These are phyloP conservation scores for Furcula furcula DNA, from an alignment of 2,888 invertebrate genomes.

Conservation along the genomic window DNA sequence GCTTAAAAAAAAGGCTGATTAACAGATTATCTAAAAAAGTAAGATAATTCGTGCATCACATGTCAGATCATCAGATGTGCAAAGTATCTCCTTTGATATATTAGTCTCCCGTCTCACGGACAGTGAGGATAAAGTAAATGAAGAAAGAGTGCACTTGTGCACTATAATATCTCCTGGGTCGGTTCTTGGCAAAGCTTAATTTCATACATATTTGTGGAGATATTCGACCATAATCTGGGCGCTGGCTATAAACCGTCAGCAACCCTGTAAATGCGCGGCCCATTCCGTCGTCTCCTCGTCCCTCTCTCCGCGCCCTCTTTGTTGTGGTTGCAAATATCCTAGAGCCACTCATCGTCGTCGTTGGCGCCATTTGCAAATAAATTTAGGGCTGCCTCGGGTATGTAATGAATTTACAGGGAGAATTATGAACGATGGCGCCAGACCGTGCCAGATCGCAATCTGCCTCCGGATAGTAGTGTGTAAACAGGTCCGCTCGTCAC, in stretches of 20 bases:
- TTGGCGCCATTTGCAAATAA: slow-evolving; percentile 77
- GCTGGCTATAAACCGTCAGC: slow-evolving; percentile 16
- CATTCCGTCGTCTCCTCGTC: slow-evolving; percentile 34
- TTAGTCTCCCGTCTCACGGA: too few species aligned
- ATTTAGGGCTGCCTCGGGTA: slow-evolving; percentile 75
- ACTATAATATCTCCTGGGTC: too few species aligned
- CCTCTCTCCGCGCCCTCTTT: slow-evolving; percentile 42
- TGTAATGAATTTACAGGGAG: slow-evolving; percentile 74
- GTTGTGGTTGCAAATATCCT: slow-evolving; percentile 65
- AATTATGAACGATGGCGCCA: slow-evolving; percentile 70
- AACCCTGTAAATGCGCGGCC: slow-evolving; percentile 23
- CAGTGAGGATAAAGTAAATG: too few species aligned
- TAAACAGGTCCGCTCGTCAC: slow-evolving; percentile 64
- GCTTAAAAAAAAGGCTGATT: too few species aligned
- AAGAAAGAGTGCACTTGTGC: too few species aligned
- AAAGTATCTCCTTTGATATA: too few species aligned
- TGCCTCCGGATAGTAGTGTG: slow-evolving; percentile 49
- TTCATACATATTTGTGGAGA: neutral
- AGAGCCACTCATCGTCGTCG: slow-evolving; percentile 63
- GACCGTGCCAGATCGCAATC: slow-evolving; percentile 67
- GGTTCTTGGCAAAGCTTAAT: neutral
- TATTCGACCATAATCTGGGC: slow-evolving; percentile 2
- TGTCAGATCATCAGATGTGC: too few species aligned
- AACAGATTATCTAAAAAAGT: too few species aligned
- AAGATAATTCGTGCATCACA: too few species aligned